Evolutionary conservation across 2,797 vertebrate species (phyloP), one percentile per base, ranked within the genome.

Genomic region (Limnodromus scolopaceus): DNA sequence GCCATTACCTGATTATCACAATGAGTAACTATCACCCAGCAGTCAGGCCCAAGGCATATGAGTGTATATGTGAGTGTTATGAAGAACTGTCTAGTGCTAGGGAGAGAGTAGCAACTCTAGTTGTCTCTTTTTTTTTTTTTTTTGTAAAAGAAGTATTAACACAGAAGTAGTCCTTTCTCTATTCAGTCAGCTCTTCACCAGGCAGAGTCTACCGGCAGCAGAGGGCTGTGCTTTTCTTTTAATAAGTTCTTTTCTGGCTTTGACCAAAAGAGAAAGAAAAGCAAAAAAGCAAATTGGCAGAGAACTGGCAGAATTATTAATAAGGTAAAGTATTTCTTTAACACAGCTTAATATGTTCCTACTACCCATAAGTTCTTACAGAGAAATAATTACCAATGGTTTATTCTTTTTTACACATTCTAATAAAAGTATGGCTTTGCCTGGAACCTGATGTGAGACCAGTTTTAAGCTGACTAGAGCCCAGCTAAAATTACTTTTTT

Each of bases 261-360:
- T 79, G 38, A 87, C 55, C 43, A 79, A 80, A 89, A 79, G n/a
- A 19, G 60, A 76, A 87, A 61, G 13, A 45, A 86, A 93, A 79
- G 18, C 46, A 63, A 58, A 84, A 81, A 75, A 86, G 30, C 25
- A 75, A 77, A 81, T 36, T 75, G 49, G 61, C 57, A 90, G 65
- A 54, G 34, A 83, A 45, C 10, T 86, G 54, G 45, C 11, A 82
- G 61, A 89, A 60, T 71, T 84, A 86, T 17, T 64, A 16, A 39
- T 34, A 84, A 34, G 12, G 77, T 30, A 14, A 70, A 88, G 60
- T 63, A 45, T 84, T 76, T 77, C 38, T 84, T 71, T 61, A 92
- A 53, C 22, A 38, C 39, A 66, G 34, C 45, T 27, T 55, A 60
- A 41, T 24, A 18, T 30, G 38, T 32, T 81, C 45, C 65, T 18